Evolutionary conservation across 2,888 invertebrate genomes (phyloP), one percentile per base, ranked within the genome.

Genomic region (Prostheceraeus crozeri): DNA sequence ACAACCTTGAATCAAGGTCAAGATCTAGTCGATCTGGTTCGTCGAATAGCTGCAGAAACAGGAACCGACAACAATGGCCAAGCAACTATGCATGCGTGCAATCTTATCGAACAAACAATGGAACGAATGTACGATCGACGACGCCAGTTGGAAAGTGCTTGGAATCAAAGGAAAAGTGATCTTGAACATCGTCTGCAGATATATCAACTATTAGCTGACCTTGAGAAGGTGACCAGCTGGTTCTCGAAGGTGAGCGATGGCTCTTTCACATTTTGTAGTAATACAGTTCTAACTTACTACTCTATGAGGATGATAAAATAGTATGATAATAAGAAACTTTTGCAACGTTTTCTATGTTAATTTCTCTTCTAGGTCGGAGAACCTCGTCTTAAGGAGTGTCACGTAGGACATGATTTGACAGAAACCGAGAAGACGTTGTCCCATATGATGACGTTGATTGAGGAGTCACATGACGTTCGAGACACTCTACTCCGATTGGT

Each of bases 1-100:
- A 80, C 81, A n/a, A 84, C 87, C 1, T 78, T 89, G 52, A 85
- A 86, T 70, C 83, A 85, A 65, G 88, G 88, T 52, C 85, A 86
- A 71, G 80, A 81, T 57, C 78, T 88, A 64, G 78, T 89, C 68
- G 84, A 83, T 53, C 82, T 83, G 69, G 78, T 89, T 65, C 83
- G 83, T 69, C 84, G 85, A 72, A 80, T 87, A 66, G 84, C 84
- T 59, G 81, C 82, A 71, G 81, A 84, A 71, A 85, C 85, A 68
- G 84, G 84, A 62, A 80, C 85, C 68, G 48, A 48, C n/a, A 74
- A 76, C 57, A 73, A 78, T 67, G 70, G 76, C 30, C 74, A 76
- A 61, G 79, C 79, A 60, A 77, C 77, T 61, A 73, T 77, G 21
- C 73, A 78, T 16, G 76, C 78, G 62, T 79, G 78, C 66, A 73